phyloP scores from a whole-genome alignment of 2,113 vertebrate genomes.

The Pituophis catenifer region DNA sequence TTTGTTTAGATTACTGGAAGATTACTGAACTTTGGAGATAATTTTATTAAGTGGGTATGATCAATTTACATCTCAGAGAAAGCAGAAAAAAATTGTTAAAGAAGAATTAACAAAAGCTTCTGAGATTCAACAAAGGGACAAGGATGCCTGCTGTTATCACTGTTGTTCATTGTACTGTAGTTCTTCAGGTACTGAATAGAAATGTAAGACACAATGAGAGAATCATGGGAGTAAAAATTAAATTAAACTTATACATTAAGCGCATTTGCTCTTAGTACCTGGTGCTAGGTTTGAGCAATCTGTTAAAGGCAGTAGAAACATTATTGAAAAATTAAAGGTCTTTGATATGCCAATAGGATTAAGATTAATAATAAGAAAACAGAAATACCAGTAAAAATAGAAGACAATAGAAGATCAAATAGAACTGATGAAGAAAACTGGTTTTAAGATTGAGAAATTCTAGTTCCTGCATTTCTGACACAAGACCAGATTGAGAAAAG shows the following conservation, averaged over 20 bases:
- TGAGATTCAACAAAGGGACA: neutral
- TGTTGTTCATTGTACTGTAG: neutral
- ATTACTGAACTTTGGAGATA: neutral
- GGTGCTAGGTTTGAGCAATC: neutral
- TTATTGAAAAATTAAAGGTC: neutral
- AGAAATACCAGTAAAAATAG: neutral
- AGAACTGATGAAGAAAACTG: neutral
- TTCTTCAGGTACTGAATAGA: neutral
- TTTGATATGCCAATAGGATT: neutral
- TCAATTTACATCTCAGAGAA: neutral
- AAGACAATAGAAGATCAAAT: neutral
- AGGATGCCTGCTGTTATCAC: neutral
- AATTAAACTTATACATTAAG: neutral
- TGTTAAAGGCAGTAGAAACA: neutral
- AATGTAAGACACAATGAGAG: neutral
- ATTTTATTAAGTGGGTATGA: neutral
- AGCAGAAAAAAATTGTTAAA: neutral
- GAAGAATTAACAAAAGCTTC: neutral
- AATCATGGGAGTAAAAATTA: neutral
- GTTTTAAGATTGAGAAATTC: neutral
- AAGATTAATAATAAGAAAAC: neutral
- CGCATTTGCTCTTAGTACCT: neutral
- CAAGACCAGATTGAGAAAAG: neutral
- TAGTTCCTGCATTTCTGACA: neutral
- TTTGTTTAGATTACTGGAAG: neutral